Conservation (phyloP, 1,140 invertebrate species). For the Lasioglossum baleicum region DNA sequence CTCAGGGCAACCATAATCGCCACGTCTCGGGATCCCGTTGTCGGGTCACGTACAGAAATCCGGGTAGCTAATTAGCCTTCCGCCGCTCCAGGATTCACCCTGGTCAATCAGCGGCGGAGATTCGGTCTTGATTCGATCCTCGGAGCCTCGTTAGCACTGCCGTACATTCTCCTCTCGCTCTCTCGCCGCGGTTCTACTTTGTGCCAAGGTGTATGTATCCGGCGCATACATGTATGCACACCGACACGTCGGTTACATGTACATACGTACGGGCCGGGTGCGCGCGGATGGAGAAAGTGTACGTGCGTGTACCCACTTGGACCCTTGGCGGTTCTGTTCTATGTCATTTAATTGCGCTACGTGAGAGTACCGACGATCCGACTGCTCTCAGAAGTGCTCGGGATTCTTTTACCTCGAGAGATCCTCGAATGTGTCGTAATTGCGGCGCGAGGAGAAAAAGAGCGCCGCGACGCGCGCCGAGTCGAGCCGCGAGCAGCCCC, state of each 20-base stretch:
- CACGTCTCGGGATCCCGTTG: slow-evolving; percentile 63
- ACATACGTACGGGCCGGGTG: too few relatives aligned
- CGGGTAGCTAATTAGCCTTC: slow-evolving; percentile 65
- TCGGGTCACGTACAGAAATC: slow-evolving; percentile 65
- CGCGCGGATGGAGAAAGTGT: slow-evolving; percentile 22
- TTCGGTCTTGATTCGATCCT: slow-evolving; percentile 67
- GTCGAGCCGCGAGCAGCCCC: neutral
- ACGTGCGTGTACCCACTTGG: slow-evolving; percentile 40
- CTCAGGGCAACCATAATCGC: slow-evolving; percentile 63
- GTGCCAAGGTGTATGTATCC: neutral
- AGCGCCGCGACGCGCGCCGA: neutral
- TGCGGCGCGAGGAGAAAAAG: neutral
- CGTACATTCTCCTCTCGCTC: slow-evolving; percentile 45
- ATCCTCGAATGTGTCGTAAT: slow-evolving; percentile 46
- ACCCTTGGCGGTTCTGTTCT: slow-evolving; percentile 28
- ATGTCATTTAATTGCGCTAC: slow-evolving; percentile 45
- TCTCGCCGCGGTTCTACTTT: slow-evolving; percentile 20
- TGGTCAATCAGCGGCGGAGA: slow-evolving; percentile 66
- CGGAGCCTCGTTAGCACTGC: slow-evolving; percentile 62
- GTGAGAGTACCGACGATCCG: slow-evolving; percentile 23
- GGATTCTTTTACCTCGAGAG: slow-evolving; percentile 41
- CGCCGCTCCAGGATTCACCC: slow-evolving; percentile 56
- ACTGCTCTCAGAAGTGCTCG: slow-evolving; percentile 23
- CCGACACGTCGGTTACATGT: too few relatives aligned
- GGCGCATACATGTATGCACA: neutral